Percentiles rank a stretch among this genome's conserved stretches.
phyloP scores from a whole-genome alignment of 2,113 vertebrate genomes.

The Pseudois nayaur region DNA sequence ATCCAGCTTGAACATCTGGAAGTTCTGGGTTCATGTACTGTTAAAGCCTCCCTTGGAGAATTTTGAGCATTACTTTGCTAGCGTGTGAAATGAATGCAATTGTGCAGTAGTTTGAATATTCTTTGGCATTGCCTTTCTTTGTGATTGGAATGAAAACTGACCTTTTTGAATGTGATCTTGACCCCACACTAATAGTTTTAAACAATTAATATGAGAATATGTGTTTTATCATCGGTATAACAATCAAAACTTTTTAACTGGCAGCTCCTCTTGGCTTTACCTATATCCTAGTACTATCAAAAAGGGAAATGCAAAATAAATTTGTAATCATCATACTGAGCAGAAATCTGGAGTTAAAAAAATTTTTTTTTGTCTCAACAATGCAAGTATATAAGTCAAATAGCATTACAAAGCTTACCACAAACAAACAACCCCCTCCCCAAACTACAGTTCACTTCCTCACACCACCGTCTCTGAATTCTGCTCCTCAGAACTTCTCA shows the following conservation, averaged over 20 bases:
- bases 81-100: not conserved
- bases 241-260: constrained; percentile 41
- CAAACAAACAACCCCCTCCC: not conserved
- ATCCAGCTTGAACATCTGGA: not conserved
- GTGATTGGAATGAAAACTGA: not conserved
- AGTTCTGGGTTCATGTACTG: not conserved
- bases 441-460: not conserved
- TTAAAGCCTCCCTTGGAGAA: not conserved
- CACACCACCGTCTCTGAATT: not conserved
- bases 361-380: not conserved
- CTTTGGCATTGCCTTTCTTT: not conserved
- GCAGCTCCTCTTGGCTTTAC: constrained; percentile 51
- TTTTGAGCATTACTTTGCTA: not conserved
- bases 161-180: not conserved
- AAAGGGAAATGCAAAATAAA: constrained; percentile 71
- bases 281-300: constrained; percentile 71
- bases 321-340: constrained; percentile 71
- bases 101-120: not conserved
- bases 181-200: not conserved
- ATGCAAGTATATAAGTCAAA: not conserved
- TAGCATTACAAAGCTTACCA: not conserved
- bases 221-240: not conserved
- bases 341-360: constrained; percentile 62
- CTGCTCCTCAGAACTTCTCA: not conserved
- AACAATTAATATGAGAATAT: not conserved